These are phyloP conservation scores for Drosophila miranda DNA, from an alignment of 1,140 invertebrate species.

Conservation along the genomic window DNA sequence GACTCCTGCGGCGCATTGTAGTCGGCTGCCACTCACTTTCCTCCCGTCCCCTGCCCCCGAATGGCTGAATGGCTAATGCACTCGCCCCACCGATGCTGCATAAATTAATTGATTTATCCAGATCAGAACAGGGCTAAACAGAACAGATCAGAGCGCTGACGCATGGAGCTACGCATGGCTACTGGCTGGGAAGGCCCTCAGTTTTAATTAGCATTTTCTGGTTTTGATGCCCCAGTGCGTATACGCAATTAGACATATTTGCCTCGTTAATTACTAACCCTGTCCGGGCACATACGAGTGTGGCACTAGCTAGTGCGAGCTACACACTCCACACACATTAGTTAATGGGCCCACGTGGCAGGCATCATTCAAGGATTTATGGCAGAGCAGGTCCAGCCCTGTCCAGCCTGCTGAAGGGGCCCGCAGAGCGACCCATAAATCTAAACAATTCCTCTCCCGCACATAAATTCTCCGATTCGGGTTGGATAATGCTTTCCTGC, in stretches of 20 bases:
- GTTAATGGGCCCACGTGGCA: conserved; percentile 61
- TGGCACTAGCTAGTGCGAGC: background rate
- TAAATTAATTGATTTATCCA: conserved; percentile 73
- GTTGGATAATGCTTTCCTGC: conserved; percentile 18
- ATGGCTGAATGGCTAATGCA: conserved; percentile 36
- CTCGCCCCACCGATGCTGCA: conserved; percentile 50
- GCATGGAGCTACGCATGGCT: background rate
- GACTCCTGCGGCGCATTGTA: conserved; percentile 48
- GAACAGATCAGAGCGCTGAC: conserved; percentile 18
- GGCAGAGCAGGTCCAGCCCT: background rate
- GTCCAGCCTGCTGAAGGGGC: no score
- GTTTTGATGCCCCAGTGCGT: conserved; percentile 35
- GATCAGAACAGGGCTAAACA: conserved; percentile 24
- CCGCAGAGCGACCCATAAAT: conserved; percentile 59
- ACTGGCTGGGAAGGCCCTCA: background rate
- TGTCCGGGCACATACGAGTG: conserved; percentile 1
- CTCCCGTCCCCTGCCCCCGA: background rate
- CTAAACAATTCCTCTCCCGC: conserved; percentile 39
- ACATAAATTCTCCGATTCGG: conserved; percentile 46
- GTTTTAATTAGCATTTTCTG: conserved; percentile 60
- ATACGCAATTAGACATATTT: conserved; percentile 63
- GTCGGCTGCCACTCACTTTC: conserved; percentile 7
- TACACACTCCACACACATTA: conserved; percentile 27
- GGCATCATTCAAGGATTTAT: conserved; percentile 41
- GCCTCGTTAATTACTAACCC: conserved; percentile 39